Base-by-base conservation (phyloP, 2,888 invertebrate genomes). In the Habroteleia sp. region DNA sequence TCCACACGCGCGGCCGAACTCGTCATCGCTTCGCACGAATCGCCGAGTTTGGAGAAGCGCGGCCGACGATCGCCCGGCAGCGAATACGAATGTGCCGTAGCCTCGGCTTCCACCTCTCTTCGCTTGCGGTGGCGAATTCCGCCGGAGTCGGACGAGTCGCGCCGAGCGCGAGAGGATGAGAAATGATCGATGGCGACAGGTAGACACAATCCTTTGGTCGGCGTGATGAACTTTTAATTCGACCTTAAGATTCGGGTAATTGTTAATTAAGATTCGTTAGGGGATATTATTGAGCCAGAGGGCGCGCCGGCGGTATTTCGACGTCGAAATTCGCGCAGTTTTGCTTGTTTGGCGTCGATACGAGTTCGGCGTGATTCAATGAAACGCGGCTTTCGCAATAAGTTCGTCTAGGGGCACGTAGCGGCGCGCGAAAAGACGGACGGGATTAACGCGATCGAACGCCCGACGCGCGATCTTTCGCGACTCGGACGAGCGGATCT, bases 61-160 rank as follows among this genome's bases (percentile, higher is more conserved):
- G 37, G 23, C 72, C 77, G 75, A 65, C 75, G 56, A 63, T 65
- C 69, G 73, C 75, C 73, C 63, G 69, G 74, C 75, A 50, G 50
- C 65, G 75, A 77, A 73, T 75, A 66, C 73, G 77, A 46, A 46
- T 54, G 44, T 56, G 52, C 33, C 31, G 68, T 62, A 50, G 60
- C 69, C 66, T 69, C 39, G 11, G 71, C 46, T 62, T 73, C 77
- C 77, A 75, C 77, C 77, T 50, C 75, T 73, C 60, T 60, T 73
- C 39, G 52, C 60, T 60, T 48, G 54, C 46, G 58, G 56, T 41
- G 37, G 39, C 77, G 77, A 75, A 33, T 54, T 2, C 37, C 42
- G 50, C 39, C 77, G 77, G 44, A 77, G 58, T 52, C 48, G 39
- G 52, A 74, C 75, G 77, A 75, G 66, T 35, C 50, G 23, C 42